Percentiles rank a stretch among this genome's conserved stretches.
phyloP scores from a whole-genome alignment of 2,888 invertebrate genomes.

The Cerastis leucographa region DNA sequence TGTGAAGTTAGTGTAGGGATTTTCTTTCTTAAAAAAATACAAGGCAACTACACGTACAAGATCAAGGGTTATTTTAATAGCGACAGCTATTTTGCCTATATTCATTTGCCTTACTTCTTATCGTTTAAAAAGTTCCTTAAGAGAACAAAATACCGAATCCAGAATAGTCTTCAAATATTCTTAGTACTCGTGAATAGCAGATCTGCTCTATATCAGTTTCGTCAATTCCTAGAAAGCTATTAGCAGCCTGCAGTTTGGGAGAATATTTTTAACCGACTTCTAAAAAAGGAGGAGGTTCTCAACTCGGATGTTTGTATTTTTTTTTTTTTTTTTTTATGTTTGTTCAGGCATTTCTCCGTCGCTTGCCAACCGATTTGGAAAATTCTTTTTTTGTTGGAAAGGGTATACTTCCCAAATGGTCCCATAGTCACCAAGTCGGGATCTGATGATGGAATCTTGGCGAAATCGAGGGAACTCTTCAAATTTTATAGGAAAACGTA shows the following conservation, averaged over 20 bases:
- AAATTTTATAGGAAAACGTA: no score
- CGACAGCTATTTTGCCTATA: not conserved
- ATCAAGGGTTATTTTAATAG: not conserved
- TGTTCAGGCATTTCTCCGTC: no score
- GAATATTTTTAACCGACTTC: no score
- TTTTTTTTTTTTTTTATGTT: no score
- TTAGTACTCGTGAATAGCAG: not conserved
- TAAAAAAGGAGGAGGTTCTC: no score
- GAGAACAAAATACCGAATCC: not conserved
- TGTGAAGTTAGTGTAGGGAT: not conserved
- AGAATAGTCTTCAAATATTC: conserved; percentile 1
- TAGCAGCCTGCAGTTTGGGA: not conserved
- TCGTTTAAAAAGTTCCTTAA: not conserved
- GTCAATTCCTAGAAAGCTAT: conserved; percentile 8
- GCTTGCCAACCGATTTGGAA: no score
- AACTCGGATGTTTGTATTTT: no score
- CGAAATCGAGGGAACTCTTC: no score
- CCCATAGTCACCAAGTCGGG: no score
- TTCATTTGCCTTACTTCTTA: not conserved
- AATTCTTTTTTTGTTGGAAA: no score
- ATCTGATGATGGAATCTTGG: no score
- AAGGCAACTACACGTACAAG: not conserved
- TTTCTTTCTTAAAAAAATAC: not conserved
- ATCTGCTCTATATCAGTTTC: not conserved
- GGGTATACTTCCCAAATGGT: no score